Evolutionary conservation across 2,888 invertebrate species (phyloP), one percentile per base, ranked within the genome.

Genomic region (Bimastos eiseni): DNA sequence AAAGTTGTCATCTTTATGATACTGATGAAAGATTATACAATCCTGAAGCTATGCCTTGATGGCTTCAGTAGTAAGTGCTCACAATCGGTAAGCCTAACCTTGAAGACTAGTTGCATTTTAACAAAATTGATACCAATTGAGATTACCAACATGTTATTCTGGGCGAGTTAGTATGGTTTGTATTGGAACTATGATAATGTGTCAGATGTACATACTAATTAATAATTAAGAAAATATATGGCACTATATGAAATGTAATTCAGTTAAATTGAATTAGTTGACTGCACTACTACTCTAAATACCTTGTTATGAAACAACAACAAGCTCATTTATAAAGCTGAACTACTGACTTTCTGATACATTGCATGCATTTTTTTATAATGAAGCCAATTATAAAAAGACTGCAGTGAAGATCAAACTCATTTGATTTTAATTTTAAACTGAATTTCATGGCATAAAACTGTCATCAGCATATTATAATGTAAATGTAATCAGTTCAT

Each of bases 391-490:
- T 49, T 49, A 49, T 24, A 49, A 49, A 6, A 49, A n/a, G 24
- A 24, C 70, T 70, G 70, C n/a, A 70, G n/a, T 70, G n/a, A 70
- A n/a, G 70, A 70, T 70, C 70, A 70, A n/a, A 13, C 8, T 70
- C 70, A n/a, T 49, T 21, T 1, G 2, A 49, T 17, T 49, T 19
- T 4, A 49, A 49, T 70, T n/a, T n/a, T 8, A n/a, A n/a, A n/a
- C 70, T n/a, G 70, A 70, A 70, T n/a, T n/a, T 70, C 70, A 70
- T 70, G n/a, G n/a, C n/a, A 70, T n/a, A 70, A 70, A 70, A 70
- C 70, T 70, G 70, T 70, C 1, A 70, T 30, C 70, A 70, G n/a
- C 30, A 30, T n/a, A n/a, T n/a, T n/a, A 1, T 3, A 70, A n/a
- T n/a, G n/a, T 8, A 70, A 8, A 70, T 70, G 30, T 30, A 6